Base-by-base conservation (phyloP, 2,888 invertebrate genomes). In the Eupeodes luniger region DNA sequence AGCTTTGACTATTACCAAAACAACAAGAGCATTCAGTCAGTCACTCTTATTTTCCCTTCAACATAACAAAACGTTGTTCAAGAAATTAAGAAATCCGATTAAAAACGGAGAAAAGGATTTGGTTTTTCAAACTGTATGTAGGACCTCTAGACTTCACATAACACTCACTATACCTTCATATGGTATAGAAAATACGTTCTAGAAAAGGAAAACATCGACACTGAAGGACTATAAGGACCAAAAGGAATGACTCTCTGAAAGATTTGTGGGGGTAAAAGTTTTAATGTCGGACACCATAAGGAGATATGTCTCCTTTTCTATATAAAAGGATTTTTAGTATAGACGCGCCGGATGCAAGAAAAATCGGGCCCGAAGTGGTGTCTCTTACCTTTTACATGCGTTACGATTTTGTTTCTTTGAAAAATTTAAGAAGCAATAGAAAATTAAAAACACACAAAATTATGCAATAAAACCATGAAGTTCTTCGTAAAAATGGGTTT, bases 61-160 rank as follows among this genome's bases (percentile, higher is more conserved):
- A 75, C 78, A 19, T 19, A 85, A 81, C 84, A 81, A 88, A 88
- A 81, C 77, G 75, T 81, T 88, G 81, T 78, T 88, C 75, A 40
- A 88, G 66, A 79, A 88, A 88, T 88, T 88, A 88, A 88, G 88
- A 88, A 88, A 88, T 85, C 88, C 88, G 85, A 88, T 85, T 88
- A 88, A 88, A 85, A 81, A 75, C 75, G 75, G 19, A 19, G 85
- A 80, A 84, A 87, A 77, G 80, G 80, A 84, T 84, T 87, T 84
- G 19, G 79, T 72, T 62, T 80, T 7, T 47, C 11, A 14, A 47
- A 72, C 47, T 55, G 80, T 36, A 36, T 36, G 7, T 36, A 36
- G 36, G 14, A 55, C 72, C 27, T 19, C 40, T 14, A 55, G 12
- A 47, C n/a, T 16, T 36, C 49, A 51, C 14, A 59, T 34, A 19